Base-by-base conservation (phyloP, 2,888 invertebrate species). In the Agrotis clavis region DNA sequence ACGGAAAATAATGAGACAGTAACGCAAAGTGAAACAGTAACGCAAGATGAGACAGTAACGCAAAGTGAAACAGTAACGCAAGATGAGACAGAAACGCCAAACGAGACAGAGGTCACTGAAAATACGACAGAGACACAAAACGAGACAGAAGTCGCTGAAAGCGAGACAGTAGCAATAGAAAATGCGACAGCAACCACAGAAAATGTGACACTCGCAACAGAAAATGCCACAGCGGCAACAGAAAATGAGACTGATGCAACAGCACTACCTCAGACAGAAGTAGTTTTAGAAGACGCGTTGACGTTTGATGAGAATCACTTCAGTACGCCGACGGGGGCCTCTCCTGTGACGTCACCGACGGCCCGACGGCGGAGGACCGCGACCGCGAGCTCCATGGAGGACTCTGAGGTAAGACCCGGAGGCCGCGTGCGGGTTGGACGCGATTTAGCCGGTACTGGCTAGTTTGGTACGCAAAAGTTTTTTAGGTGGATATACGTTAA, bases 221-320 rank as follows among this genome's bases (percentile, higher is more conserved):
- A 67, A 57, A 57, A 57, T 57, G 41, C 47, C n/a, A 67, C 25
- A 56, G 69, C 56, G 41, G 50, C 51, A 47, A 73, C 66, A 51
- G 73, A 73, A 57, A 66, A 73, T 6, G 73, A 73, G 73, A 53
- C 73, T 59, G 73, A 74, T 54, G 51, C 30, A 61, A 74, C 66
- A 25, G 79, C 81, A 57, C 88, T 88, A 59, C 72, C 77, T 48
- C 57, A 78, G 14, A 92, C 89, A 50, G 88, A 88, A 21, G 84
- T 83, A 11, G 53, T 81, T 13, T 88, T 87, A 35, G 86, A 87
- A 13, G 85, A 86, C 41, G 76, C 81, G 16, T 79, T 95, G 85
- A 95, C 94, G 30, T 95, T 96, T 79, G 96, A 96, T 85, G 96
- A 96, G 90, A 96, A 96, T 86, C 96, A 96, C 88, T 96, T 96